Conservation (phyloP, 2,888 invertebrate species). For the Noctuana brunneofusca region DNA sequence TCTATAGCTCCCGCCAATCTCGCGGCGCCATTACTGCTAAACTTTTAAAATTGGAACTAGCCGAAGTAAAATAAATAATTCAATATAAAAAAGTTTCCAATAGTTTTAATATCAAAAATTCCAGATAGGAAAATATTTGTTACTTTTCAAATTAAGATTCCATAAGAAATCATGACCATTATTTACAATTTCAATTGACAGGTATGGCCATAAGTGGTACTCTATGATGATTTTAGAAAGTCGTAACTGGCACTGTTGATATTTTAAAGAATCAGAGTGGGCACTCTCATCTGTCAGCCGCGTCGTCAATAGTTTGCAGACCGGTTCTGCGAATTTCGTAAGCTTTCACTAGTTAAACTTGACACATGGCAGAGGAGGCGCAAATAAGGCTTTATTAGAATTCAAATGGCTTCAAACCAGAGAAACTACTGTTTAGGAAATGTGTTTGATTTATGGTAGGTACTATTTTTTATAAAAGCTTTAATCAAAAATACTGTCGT, state of each 20-base stretch:
- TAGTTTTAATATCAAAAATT: background rate
- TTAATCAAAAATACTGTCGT: background rate
- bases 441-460: background rate
- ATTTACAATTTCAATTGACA: conserved; percentile 2
- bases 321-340: conserved; percentile 28
- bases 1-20: conserved; percentile 37
- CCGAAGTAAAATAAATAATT: background rate
- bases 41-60: conserved; percentile 15
- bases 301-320: conserved; percentile 22
- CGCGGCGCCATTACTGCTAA: conserved; percentile 29
- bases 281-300: conserved; percentile 8
- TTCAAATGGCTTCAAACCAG: background rate
- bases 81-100: background rate
- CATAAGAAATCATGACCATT: background rate
- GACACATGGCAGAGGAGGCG: background rate
- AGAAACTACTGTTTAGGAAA: background rate
- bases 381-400: background rate
- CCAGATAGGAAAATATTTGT: background rate
- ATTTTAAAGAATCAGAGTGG: conserved; percentile 8
- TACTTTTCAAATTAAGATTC: background rate
- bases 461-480: background rate
- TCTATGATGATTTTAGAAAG: conserved; percentile 25
- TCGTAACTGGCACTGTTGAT: conserved; percentile 4
- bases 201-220: conserved; percentile 2
- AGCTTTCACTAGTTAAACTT: conserved; percentile 34